Base-by-base conservation (phyloP, 2,113 vertebrate genomes). In the Xiphophorus hellerii region DNA sequence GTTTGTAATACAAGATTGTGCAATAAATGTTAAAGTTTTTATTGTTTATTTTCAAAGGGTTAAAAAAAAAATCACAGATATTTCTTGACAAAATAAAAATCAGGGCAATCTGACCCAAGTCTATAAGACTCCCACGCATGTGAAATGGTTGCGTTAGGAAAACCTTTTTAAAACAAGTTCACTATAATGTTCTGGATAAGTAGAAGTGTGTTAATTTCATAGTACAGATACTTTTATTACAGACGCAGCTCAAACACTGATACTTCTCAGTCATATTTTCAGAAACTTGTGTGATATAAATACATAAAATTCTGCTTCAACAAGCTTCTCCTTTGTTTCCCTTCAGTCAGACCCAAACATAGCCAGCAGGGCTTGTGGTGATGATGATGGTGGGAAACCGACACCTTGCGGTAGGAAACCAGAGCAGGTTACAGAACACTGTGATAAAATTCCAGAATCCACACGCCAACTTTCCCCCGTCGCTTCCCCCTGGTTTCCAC, bases 391-490 rank as follows among this genome's bases (percentile, higher is more conserved):
- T 61, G 78, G 86, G 95, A 96, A 99, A 91, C 88, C 20, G 92
- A 99, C 95, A 95, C 93, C 93, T 94, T 88, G 90, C 83, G 94
- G 96, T 91, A 90, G 95, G 97, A 96, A 98, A 98, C 93, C 93
- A 93, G 97, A 98, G 96, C 96, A 97, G 97, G 97, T 97, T 97
- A 97, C 97, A 95, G 95, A 96, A 98, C 94, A 97, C 98, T 94
- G 94, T 93, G 97, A 98, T 98, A 98, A 97, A 98, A 98, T 97
- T 98, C 97, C 97, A 96, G 94, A 97, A 96, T 96, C 96, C 94
- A 86, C 93, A 94, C 93, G 96, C 96, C 96, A 99, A 97, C 95
- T 97, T 97, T 98, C 96, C 96, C 95, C 93, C 25, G 51, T 89
- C 95, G 93, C 96, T 95, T 83, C 82, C 85, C 87, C 77, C 79